Evolutionary conservation across 2,797 vertebrate genomes (phyloP).

Genomic region (Myripristis murdjan): DNA sequence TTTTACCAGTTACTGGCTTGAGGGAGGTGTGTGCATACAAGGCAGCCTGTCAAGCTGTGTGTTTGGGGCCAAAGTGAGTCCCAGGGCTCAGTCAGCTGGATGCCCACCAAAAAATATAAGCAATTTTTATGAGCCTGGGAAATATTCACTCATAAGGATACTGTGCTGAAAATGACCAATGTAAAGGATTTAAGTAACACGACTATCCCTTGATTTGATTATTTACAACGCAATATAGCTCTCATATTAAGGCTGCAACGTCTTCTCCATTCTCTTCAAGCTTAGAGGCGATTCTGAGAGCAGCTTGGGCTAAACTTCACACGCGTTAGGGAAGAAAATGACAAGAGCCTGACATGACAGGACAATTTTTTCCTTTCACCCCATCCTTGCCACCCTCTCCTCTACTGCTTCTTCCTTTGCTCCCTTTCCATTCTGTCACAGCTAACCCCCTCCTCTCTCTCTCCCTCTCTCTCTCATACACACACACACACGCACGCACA

Average conservation of each 20-base stretch:
- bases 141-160: no score
- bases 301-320: constrained; percentile 24
- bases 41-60: no score
- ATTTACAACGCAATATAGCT: neutral
- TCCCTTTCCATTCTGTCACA: constrained; percentile 29
- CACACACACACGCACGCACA: constrained; percentile 16
- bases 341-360: constrained; percentile 13
- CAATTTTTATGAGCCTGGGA: no score
- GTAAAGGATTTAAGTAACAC: neutral
- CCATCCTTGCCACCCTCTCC: constrained; percentile 14
- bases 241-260: neutral
- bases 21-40: no score
- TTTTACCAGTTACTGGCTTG: no score
- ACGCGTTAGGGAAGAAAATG: constrained; percentile 13
- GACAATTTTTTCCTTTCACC: constrained; percentile 19
- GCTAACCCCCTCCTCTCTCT: constrained; percentile 5
- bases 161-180: no score
- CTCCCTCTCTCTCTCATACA: no score
- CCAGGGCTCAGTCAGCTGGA: no score
- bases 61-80: no score
- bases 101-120: no score
- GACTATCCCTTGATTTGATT: neutral
- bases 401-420: constrained; percentile 8
- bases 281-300: neutral
- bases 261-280: constrained; percentile 4